Conservation (phyloP, 2,113 vertebrate genomes). For the Carlito syrichta region DNA sequence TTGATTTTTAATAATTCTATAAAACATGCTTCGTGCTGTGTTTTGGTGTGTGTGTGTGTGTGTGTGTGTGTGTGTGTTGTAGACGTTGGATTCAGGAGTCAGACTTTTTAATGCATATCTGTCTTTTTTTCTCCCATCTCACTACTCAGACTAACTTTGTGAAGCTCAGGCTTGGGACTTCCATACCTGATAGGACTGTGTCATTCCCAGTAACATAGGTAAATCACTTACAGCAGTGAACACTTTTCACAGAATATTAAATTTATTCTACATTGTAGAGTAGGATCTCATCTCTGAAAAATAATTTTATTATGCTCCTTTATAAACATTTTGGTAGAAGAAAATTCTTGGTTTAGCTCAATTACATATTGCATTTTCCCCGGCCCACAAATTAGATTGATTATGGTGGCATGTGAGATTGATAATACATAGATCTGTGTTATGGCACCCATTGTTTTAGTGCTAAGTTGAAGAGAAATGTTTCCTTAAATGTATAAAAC, state of each 20-base stretch:
- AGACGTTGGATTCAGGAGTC: background rate
- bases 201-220: constrained; percentile 63
- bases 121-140: background rate
- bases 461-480: constrained; percentile 86
- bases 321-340: constrained; percentile 81
- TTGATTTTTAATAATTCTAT: constrained; percentile 65
- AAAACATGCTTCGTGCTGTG: constrained; percentile 18
- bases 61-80: no score
- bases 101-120: background rate
- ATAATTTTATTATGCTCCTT: constrained; percentile 81
- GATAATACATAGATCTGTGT: constrained; percentile 90
- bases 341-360: constrained; percentile 86
- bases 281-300: constrained; percentile 75
- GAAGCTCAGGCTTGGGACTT: constrained; percentile 47
- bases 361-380: constrained; percentile 84
- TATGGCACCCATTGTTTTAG: constrained; percentile 95
- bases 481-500: constrained; percentile 96
- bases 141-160: background rate
- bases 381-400: constrained; percentile 90
- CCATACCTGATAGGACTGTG: background rate
- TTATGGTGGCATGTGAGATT: constrained; percentile 88
- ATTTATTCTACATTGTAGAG: constrained; percentile 75
- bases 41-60: background rate
- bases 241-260: constrained; percentile 66
- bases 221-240: constrained; percentile 73